phyloP scores from a whole-genome alignment of 2,797 vertebrate species.

The Sciurus vulgaris region DNA sequence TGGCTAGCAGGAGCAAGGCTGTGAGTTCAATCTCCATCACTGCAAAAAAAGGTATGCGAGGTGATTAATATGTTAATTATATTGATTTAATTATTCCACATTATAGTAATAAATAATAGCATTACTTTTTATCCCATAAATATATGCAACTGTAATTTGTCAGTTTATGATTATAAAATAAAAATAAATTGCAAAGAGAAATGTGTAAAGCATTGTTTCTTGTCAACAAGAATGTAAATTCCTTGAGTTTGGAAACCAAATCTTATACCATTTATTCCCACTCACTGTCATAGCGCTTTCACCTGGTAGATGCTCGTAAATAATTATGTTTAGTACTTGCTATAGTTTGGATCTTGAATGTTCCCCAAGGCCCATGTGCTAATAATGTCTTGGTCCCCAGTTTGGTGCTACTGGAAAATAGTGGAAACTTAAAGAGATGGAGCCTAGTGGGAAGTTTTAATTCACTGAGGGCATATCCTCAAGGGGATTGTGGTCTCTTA shows the following conservation, averaged over 20 bases:
- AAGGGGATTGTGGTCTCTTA: background rate
- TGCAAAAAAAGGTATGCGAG: background rate
- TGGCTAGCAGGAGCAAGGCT: background rate
- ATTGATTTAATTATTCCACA: conserved; percentile 5
- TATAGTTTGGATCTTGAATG: background rate
- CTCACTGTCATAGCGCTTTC: background rate
- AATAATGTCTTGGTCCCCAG: background rate
- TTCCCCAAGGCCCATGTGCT: background rate
- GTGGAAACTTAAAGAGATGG: background rate
- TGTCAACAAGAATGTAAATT: background rate
- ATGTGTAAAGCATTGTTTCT: background rate
- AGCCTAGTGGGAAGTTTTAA: background rate
- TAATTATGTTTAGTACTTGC: background rate
- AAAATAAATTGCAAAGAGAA: conserved; percentile 9
- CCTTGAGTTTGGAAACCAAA: background rate
- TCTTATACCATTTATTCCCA: conserved; percentile 12
- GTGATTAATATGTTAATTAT: background rate
- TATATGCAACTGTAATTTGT: conserved; percentile 5
- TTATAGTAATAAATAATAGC: background rate
- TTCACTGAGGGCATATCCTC: background rate
- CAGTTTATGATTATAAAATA: background rate
- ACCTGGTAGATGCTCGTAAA: background rate
- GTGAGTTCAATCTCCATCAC: background rate
- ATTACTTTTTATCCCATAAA: conserved; percentile 7
- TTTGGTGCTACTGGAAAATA: background rate